Percentiles rank a stretch among this genome's conserved stretches.
These are phyloP conservation scores for Pseudochirops corinnae DNA, from an alignment of 2,797 vertebrate genomes.

Conservation along the genomic window DNA sequence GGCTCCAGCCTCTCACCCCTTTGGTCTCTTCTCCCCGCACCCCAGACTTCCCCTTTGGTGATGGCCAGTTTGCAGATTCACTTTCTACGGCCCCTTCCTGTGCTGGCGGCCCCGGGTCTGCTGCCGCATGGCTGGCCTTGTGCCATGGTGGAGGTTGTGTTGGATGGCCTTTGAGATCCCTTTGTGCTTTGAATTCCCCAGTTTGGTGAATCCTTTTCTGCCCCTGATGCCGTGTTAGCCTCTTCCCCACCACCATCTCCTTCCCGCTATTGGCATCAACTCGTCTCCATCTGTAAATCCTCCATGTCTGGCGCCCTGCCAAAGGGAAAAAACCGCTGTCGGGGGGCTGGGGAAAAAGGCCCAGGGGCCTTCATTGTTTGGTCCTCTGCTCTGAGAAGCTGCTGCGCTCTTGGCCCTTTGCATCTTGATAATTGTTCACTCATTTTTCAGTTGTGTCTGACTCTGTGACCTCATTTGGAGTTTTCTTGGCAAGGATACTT, in stretches of 20 bases:
- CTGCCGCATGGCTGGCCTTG: not conserved
- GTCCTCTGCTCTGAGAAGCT: not conserved
- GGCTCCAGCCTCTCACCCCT: not conserved
- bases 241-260: not conserved
- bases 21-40: not conserved
- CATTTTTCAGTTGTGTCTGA: not conserved
- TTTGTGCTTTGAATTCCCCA: not conserved
- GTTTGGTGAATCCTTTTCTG: not conserved
- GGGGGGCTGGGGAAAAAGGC: slow-evolving; percentile 43
- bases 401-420: slow-evolving; percentile 25
- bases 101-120: not conserved
- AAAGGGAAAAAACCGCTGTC: slow-evolving; percentile 45
- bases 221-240: not conserved
- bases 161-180: not conserved
- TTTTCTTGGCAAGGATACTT: not conserved
- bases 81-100: not conserved
- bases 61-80: not conserved
- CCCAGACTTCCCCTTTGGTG: not conserved
- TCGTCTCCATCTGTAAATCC: not conserved
- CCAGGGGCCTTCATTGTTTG: not conserved
- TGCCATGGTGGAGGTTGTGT: not conserved
- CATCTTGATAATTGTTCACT: not conserved
- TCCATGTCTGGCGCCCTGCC: not conserved
- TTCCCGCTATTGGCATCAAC: not conserved
- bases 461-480: not conserved